Base-by-base conservation (phyloP, 2,113 vertebrate species). In the Panthera tigris region DNA sequence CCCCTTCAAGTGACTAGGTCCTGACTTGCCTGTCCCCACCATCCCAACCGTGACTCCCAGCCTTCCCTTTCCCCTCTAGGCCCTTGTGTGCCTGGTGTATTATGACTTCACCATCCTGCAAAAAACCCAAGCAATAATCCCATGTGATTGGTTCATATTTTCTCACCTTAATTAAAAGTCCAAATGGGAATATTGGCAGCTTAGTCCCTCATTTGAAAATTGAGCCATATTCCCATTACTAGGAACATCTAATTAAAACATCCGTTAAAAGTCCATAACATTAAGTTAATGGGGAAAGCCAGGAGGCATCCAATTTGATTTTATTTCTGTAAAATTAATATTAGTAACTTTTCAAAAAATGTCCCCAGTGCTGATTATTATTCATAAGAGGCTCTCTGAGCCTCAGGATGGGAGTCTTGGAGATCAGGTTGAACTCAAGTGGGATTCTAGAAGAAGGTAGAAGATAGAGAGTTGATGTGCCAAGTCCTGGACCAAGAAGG, bases 161-260 rank as follows among this genome's bases (percentile, higher is more conserved):
- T 82, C 97, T 97, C 95, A 91, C 97, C 98, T 97, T 97, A 98
- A 98, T 48, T 98, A 97, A 90, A 97, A 97, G 84, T 88, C 89
- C 88, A 97, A 98, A 98, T 98, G 96, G 94, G 98, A 98, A 98
- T 98, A 98, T 91, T 88, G 90, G 80, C 95, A 98, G 98, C 86
- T 98, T 83, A 98, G 85, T 79, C 97, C 79, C 61, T 98, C 91
- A n/a, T 85, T 97, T 98, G 97, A 97, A 98, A 98, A 98, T 96
- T 92, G 76, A 98, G 88, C 97, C 95, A 93, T 85, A 95, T 98
- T 98, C 88, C 97, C 98, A 98, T 98, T 98, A 98, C 98, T 88
- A 97, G 74, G 41, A 92, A 92, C 65, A 36, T 85, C 98, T 98
- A 98, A 98, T 98, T 98, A 99, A 98, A 98, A 98, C 93, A 98